Evolutionary conservation across 2,888 invertebrate species (phyloP).

Genomic region (Protonemura montana): DNA sequence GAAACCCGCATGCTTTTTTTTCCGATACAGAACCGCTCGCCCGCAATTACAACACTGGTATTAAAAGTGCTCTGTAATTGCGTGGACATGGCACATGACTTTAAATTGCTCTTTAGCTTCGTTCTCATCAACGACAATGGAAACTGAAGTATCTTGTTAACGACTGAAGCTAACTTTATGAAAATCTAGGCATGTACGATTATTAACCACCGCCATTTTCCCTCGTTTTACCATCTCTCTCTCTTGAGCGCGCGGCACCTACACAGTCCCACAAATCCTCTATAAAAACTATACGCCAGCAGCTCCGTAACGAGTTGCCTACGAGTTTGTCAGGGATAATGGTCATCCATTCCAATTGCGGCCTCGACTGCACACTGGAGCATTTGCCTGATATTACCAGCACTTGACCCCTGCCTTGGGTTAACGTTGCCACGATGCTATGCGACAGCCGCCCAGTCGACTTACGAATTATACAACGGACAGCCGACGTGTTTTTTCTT

Average conservation of each 20-base stretch:
- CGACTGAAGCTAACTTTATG: slow-evolving; percentile 19
- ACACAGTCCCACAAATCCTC: not conserved
- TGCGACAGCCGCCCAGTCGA: not conserved
- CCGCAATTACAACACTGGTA: not conserved
- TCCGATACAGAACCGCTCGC: not conserved
- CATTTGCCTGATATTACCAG: slow-evolving; percentile 14
- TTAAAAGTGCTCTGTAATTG: slow-evolving; percentile 4
- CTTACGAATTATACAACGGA: too few relatives aligned
- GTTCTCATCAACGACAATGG: slow-evolving; percentile 23
- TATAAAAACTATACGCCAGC: not conserved
- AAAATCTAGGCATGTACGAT: not conserved
- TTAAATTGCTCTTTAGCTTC: slow-evolving; percentile 21
- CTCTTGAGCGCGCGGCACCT: too few relatives aligned
- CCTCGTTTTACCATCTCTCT: not conserved
- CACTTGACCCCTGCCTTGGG: slow-evolving; percentile 23
- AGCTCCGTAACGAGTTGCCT: not conserved
- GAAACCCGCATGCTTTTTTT: not conserved
- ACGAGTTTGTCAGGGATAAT: slow-evolving; percentile 17
- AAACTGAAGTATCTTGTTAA: slow-evolving; percentile 31
- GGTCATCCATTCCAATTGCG: slow-evolving; percentile 31
- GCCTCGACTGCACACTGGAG: not conserved
- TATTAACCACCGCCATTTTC: not conserved
- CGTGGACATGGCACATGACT: slow-evolving; percentile 12
- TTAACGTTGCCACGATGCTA: not conserved
- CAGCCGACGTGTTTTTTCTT: not conserved